Percentiles rank a stretch among this genome's conserved stretches.
Conservation (phyloP, 2,888 invertebrate genomes). For the Sarcophaga caerulescens region DNA sequence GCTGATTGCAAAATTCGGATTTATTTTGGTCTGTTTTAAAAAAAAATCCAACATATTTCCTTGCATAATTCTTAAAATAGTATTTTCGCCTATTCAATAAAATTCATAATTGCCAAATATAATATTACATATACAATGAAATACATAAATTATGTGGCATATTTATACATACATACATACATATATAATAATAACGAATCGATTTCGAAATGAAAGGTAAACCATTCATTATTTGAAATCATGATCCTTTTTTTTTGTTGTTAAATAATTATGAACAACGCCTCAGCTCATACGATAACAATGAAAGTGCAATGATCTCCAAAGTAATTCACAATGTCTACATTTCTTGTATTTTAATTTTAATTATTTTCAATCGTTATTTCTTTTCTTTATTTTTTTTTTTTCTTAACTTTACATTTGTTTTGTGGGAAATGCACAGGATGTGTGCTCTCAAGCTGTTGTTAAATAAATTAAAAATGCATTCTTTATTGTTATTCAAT, state of each 20-base stretch:
- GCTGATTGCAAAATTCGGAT: no score
- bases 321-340: slow-evolving; percentile 32
- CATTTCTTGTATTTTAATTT: slow-evolving; percentile 13
- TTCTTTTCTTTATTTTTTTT: no score
- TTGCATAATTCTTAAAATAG: not conserved
- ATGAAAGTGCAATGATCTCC: slow-evolving; percentile 73
- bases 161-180: no score
- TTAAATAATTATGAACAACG: slow-evolving; percentile 21
- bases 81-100: not conserved
- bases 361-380: slow-evolving; percentile 31
- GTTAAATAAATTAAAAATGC: slow-evolving; percentile 41
- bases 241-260: slow-evolving; percentile 52
- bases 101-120: slow-evolving; percentile 2
- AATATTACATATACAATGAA: not conserved
- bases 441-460: slow-evolving; percentile 54
- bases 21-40: no score
- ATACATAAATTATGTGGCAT: not conserved
- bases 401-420: slow-evolving; percentile 13
- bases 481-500: slow-evolving; percentile 7
- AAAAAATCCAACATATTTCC: not conserved
- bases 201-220: slow-evolving; percentile 22
- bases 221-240: slow-evolving; percentile 63
- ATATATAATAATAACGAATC: not conserved
- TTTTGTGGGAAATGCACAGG: slow-evolving; percentile 54
- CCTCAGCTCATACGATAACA: not conserved